These are phyloP conservation scores for Latheticus oryzae DNA, from an alignment of 2,888 invertebrate genomes.

Conservation along the genomic window DNA sequence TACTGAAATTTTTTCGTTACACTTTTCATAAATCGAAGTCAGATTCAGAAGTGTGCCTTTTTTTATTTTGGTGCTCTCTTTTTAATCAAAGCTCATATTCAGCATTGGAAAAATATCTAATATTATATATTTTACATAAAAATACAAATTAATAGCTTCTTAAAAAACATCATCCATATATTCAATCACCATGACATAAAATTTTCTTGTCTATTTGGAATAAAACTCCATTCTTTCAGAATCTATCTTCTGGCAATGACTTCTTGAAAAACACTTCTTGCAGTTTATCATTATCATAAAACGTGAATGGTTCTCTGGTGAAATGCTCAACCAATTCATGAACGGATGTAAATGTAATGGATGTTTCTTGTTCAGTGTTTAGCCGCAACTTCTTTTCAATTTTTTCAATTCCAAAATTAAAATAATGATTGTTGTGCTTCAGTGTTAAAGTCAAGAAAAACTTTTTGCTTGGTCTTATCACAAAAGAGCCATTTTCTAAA, in stretches of 20 bases:
- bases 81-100: no score
- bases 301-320: conserved; percentile 42
- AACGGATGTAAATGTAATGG: conserved; percentile 48
- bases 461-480: conserved; percentile 49
- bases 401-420: conserved; percentile 49
- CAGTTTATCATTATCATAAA: conserved; percentile 33
- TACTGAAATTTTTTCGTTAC: no score
- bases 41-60: no score
- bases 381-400: conserved; percentile 43
- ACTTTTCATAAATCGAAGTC: no score
- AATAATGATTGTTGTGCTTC: conserved; percentile 44
- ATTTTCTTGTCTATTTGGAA: no score
- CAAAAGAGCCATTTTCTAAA: conserved; percentile 48
- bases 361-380: conserved; percentile 37
- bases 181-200: no score
- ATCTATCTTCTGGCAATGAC: conserved; percentile 41
- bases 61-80: no score
- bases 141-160: no score
- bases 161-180: no score
- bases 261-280: conserved; percentile 44
- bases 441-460: conserved; percentile 48
- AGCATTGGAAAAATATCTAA: no score
- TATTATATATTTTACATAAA: no score
- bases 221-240: conserved; percentile 20
- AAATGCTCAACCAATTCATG: conserved; percentile 47